Evolutionary conservation across 2,113 vertebrate genomes (phyloP).

Genomic region (Tyto alba): DNA sequence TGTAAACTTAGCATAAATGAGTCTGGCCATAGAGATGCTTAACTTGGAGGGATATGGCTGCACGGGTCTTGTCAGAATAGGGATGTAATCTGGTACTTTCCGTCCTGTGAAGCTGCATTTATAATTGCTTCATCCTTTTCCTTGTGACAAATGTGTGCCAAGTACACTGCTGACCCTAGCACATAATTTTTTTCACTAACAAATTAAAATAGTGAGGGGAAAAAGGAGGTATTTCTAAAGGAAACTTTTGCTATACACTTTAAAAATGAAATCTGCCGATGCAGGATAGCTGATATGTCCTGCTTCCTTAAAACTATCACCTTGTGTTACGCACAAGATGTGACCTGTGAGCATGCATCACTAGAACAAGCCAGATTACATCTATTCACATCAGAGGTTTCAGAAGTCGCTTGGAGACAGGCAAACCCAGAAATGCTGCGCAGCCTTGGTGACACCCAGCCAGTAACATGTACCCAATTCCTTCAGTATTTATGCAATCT

Average conservation of each 20-base stretch:
- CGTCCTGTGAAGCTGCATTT: fast-evolving
- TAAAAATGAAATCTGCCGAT: neutral
- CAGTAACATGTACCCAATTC: fast-evolving
- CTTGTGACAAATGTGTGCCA: neutral
- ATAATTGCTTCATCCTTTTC: neutral
- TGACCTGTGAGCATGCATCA: neutral
- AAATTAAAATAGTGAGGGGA: neutral
- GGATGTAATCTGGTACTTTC: neutral
- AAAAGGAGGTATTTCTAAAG: conserved; percentile 12
- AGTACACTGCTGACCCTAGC: conserved; percentile 8
- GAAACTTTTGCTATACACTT: conserved; percentile 32
- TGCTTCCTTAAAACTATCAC: neutral
- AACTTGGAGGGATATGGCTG: fast-evolving
- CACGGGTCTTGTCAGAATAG: neutral
- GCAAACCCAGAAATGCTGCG: fast-evolving
- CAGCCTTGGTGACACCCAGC: neutral
- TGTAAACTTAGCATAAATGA: neutral
- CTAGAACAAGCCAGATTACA: neutral
- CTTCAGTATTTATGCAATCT: neutral
- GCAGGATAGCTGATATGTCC: neutral
- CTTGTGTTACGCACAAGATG: conserved; percentile 17
- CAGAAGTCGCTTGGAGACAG: neutral
- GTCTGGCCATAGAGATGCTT: neutral
- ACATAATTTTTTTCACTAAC: neutral
- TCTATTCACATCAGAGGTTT: neutral